Evolutionary conservation across 2,113 vertebrate species (phyloP), one percentile per base, ranked within the genome.

Genomic region (Geococcyx californianus): DNA sequence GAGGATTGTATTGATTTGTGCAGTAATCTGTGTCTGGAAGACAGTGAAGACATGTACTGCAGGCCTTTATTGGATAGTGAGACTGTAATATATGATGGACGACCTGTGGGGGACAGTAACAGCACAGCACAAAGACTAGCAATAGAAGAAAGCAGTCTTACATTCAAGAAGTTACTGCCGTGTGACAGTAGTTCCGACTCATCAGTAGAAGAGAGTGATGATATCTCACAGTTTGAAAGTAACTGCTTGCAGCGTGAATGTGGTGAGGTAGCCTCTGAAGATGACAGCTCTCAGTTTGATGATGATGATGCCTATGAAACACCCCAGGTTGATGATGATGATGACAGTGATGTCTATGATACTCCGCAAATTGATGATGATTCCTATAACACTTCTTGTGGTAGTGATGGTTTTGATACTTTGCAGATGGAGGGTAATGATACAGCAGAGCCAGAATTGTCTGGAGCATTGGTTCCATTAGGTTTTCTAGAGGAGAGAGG

Each of bases 241-340:
- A 42, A 33, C 56, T 62, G 45, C 69, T 70, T 84, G 60, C 68
- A 87, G 56, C 29, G 6, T 24, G 55, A 44, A 20, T 49, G 33
- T 93, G 86, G 72, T 59, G 79, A 90, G 40, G 78, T 81, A 16
- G 34, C 49, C 77, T 92, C 76, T 87, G 94, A 84, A 78, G 75
- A 47, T 81, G 67, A 88, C 66, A 78, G 44, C 38, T 95, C 95
- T 54, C 87, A 92, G 34, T 28, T 55, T 52, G 93, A 93, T 36
- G 96, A 96, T 2, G 90, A 93, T 52, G 95, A 96, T 38, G 94
- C 95, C 58, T 97, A 97, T 44, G 96, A 97, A 68, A 97, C 94
- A 29, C 96, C 96, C 44, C 90, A 94, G 38, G 80, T 26, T 80
- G 95, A 89, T 89, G 93, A 96, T 92, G 97, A 95, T 92, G 97